Evolutionary conservation across 2,113 vertebrate genomes (phyloP).

Genomic region (Neopipo cinnamomea): DNA sequence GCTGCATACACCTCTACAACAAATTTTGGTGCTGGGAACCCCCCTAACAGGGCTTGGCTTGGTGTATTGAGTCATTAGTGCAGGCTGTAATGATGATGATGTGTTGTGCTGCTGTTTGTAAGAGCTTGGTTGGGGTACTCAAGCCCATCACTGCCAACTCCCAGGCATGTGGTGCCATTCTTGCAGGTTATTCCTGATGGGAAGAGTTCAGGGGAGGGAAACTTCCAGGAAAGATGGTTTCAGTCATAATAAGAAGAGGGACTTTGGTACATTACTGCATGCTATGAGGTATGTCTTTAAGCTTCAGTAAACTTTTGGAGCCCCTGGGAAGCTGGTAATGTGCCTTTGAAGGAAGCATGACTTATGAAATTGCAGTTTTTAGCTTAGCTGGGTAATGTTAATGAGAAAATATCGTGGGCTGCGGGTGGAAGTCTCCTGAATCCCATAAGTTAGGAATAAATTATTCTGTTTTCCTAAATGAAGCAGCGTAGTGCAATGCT

Average conservation of each 20-base stretch:
- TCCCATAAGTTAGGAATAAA: slow-evolving; percentile 20
- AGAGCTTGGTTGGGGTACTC: background rate
- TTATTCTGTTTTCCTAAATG: slow-evolving; percentile 43
- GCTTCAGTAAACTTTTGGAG: slow-evolving; percentile 40
- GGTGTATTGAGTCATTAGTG: accelerated
- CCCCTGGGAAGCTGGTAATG: slow-evolving; percentile 37
- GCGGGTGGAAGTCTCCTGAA: background rate
- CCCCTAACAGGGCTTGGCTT: background rate
- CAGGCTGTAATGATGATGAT: background rate
- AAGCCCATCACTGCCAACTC: background rate
- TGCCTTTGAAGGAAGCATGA: slow-evolving; percentile 23
- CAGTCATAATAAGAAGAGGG: background rate
- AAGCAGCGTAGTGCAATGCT: background rate
- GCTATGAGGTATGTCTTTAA: slow-evolving; percentile 16
- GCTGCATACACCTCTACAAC: background rate
- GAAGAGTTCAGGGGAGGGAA: background rate
- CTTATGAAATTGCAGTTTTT: slow-evolving; percentile 42
- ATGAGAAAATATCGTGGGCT: slow-evolving; percentile 34
- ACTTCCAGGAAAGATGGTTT: background rate
- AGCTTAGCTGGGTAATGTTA: slow-evolving; percentile 48
- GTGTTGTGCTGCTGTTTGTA: background rate
- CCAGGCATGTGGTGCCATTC: accelerated
- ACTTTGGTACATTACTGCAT: background rate
- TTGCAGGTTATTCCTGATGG: background rate
- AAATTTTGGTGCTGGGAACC: background rate